Evolutionary conservation across 2,113 vertebrate species (phyloP).

Genomic region (Tragelaphus strepsiceros): DNA sequence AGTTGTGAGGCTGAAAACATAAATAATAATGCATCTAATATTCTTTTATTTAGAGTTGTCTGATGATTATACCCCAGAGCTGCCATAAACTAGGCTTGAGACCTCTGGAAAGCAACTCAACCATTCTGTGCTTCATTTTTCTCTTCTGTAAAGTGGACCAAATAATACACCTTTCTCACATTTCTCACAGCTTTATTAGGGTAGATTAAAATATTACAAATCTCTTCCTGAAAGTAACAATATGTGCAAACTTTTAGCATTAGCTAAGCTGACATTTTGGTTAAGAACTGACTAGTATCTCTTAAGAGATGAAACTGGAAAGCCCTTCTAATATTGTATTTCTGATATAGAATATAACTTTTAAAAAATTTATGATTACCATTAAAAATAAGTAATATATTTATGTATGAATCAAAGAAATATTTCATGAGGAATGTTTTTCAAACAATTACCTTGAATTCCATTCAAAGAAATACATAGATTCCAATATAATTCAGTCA

Average conservation of each 20-base stretch:
- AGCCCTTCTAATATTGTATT: not conserved
- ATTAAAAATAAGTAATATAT: not conserved
- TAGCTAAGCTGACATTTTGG: not conserved
- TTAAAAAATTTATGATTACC: not conserved
- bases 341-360: not conserved
- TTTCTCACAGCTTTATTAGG: not conserved
- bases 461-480: not conserved
- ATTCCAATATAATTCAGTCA: not conserved
- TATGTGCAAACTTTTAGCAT: not conserved
- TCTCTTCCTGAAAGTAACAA: not conserved
- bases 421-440: not conserved
- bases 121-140: not conserved
- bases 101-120: not conserved
- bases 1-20: constrained; percentile 28
- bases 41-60: constrained; percentile 10
- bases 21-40: constrained; percentile 1
- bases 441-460: not conserved
- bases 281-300: not conserved
- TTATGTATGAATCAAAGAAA: not conserved
- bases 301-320: not conserved
- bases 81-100: not conserved
- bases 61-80: not conserved
- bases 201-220: not conserved
- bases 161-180: not conserved
- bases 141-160: not conserved